Percentiles rank a stretch among this genome's conserved stretches.
Conservation (phyloP, 2,113 vertebrate species). For the Mastomys coucha region DNA sequence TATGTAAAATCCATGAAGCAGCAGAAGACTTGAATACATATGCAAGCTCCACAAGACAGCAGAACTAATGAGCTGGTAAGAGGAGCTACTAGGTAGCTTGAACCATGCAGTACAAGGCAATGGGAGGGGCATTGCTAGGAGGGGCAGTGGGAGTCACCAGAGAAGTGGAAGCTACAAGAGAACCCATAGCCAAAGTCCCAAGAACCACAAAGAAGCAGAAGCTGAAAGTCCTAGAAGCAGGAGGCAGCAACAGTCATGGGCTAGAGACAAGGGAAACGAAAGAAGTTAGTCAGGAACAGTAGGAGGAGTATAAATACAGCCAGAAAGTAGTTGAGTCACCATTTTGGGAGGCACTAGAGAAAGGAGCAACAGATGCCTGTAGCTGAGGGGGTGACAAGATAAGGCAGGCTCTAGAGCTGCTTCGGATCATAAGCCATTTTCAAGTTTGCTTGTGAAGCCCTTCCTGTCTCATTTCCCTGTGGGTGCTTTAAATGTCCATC, state of each 20-base stretch:
- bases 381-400: conserved; percentile 70
- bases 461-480: conserved; percentile 68
- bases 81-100: background rate
- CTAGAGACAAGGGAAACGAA: conserved; percentile 18
- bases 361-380: conserved; percentile 73
- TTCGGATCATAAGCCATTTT: conserved; percentile 73
- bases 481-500: conserved; percentile 63
- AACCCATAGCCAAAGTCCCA: background rate
- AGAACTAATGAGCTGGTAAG: conserved; percentile 11
- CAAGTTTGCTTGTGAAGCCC: conserved; percentile 61
- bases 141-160: background rate
- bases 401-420: conserved; percentile 69
- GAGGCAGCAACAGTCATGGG: conserved; percentile 1
- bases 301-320: conserved; percentile 70
- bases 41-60: background rate
- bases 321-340: conserved; percentile 77
- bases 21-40: conserved; percentile 34
- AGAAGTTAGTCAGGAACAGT: conserved; percentile 65
- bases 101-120: background rate
- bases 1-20: conserved; percentile 46
- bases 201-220: conserved; percentile 27
- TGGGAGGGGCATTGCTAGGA: background rate
- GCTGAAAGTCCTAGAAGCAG: background rate
- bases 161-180: conserved; percentile 6
- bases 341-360: conserved; percentile 71